Percentiles rank a stretch among this genome's conserved stretches.
Conservation (phyloP, 2,113 vertebrate genomes). For the Carassius auratus region DNA sequence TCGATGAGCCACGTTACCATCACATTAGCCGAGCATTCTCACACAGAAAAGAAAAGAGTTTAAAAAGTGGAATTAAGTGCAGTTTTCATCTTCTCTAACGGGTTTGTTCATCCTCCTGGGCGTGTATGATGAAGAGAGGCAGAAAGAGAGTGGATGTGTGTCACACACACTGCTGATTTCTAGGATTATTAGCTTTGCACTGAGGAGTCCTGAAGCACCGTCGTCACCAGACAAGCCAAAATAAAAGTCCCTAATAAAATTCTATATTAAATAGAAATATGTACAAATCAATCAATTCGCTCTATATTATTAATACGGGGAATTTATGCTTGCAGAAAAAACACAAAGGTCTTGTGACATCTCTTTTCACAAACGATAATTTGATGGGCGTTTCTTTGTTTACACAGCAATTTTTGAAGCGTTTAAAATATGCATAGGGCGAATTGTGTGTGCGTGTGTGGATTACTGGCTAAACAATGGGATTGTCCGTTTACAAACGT, state of each 20-base stretch:
- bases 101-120: background rate
- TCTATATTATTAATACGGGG: too few species aligned
- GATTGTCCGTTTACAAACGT: too few species aligned
- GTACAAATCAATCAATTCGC: too few species aligned
- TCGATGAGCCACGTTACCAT: slow-evolving; percentile 36
- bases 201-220: background rate
- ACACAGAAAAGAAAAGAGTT: background rate
- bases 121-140: background rate
- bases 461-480: too few species aligned
- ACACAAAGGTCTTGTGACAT: too few species aligned
- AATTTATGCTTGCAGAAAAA: background rate
- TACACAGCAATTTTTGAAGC: too few species aligned
- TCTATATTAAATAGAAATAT: too few species aligned
- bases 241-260: slow-evolving; percentile 13
- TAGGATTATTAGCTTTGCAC: slow-evolving; percentile 28
- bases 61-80: slow-evolving; percentile 14
- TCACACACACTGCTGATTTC: background rate
- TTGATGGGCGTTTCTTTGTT: too few species aligned
- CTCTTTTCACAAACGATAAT: too few species aligned
- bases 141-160: background rate
- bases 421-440: too few species aligned
- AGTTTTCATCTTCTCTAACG: background rate
- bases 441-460: too few species aligned
- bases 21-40: slow-evolving; percentile 24
- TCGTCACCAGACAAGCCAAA: slow-evolving; percentile 22